These are phyloP conservation scores for Metaphire vulgaris DNA, from an alignment of 1,140 invertebrate genomes.

Conservation along the genomic window DNA sequence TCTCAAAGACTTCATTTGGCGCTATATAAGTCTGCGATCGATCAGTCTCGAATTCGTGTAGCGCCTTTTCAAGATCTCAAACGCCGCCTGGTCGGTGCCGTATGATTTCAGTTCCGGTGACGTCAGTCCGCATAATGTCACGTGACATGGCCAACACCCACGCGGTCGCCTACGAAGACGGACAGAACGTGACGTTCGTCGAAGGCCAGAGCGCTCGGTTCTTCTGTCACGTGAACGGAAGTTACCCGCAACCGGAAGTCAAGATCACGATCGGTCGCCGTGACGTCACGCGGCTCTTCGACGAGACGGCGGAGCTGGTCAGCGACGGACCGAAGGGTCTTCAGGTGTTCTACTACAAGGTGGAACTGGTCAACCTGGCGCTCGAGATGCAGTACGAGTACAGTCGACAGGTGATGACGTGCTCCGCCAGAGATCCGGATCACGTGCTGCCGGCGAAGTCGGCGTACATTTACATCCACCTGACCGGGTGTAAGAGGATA, in stretches of 20 bases:
- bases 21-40: too few relatives aligned
- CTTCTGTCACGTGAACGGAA: slow-evolving; percentile 19
- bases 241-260: slow-evolving; percentile 15
- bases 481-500: neutral
- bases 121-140: slow-evolving; percentile 8
- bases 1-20: too few relatives aligned
- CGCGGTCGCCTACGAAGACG: slow-evolving; percentile 10
- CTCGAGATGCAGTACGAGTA: slow-evolving; percentile 15
- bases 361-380: slow-evolving; percentile 5
- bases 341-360: slow-evolving; percentile 1
- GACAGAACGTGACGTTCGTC: neutral
- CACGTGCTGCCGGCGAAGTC: neutral
- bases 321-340: slow-evolving; percentile 7
- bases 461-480: neutral
- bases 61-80: too few relatives aligned
- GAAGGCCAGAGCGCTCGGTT: slow-evolving; percentile 4
- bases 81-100: too few relatives aligned
- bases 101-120: slow-evolving; percentile 3
- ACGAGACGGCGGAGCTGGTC: neutral
- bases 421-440: neutral
- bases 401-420: slow-evolving; percentile 7
- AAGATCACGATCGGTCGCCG: slow-evolving; percentile 8
- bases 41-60: too few relatives aligned
- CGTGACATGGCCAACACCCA: slow-evolving; percentile 9
- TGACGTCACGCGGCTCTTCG: slow-evolving; percentile 6